Conservation (phyloP, 2,113 vertebrate species). For the Chroicocephalus ridibundus region DNA sequence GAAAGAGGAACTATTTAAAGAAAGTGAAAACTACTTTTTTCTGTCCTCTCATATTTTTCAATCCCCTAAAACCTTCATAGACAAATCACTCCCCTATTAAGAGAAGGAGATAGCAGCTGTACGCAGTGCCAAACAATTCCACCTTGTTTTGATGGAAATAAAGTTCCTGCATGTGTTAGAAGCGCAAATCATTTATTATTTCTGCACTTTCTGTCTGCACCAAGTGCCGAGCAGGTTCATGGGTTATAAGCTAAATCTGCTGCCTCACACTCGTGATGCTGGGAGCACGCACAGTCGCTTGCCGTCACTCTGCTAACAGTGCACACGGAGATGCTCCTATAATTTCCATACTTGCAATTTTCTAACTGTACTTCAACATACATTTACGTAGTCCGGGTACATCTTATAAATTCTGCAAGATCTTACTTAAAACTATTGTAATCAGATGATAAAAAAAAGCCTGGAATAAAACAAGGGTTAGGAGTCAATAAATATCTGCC, state of each 20-base stretch:
- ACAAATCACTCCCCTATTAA: not conserved
- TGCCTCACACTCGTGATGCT: no score
- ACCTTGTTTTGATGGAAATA: not conserved
- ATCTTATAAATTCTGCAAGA: not conserved
- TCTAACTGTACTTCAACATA: not conserved
- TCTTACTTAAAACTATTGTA: not conserved
- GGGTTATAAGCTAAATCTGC: not conserved
- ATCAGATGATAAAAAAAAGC: not conserved
- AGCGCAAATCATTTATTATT: not conserved
- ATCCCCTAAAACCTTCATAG: not conserved
- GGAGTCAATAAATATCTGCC: not conserved
- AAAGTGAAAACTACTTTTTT: not conserved
- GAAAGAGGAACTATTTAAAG: not conserved
- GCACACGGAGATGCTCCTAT: not conserved
- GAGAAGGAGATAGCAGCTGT: not conserved
- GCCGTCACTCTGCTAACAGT: not conserved
- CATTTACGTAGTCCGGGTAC: not conserved
- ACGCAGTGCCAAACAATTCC: not conserved
- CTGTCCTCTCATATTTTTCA: not conserved
- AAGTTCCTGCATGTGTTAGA: not conserved
- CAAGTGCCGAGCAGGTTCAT: not conserved
- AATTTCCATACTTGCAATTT: not conserved
- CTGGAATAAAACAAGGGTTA: not conserved
- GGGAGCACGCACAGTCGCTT: no score
- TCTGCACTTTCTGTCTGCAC: not conserved